phyloP scores from a whole-genome alignment of 2,113 vertebrate species.

The Ammospiza nelsoni region DNA sequence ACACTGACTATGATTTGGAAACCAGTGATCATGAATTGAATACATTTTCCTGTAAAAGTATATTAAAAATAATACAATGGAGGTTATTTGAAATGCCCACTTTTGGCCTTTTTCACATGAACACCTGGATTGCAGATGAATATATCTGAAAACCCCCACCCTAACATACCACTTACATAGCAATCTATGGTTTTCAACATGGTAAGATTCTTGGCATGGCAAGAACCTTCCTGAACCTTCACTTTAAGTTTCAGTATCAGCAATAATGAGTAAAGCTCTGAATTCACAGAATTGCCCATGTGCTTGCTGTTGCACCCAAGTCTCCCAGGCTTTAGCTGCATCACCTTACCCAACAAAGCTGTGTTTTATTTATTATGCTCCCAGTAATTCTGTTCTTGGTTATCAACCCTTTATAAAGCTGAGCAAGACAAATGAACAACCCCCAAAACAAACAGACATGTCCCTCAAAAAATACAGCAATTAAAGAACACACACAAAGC shows the following conservation, averaged over 20 bases:
- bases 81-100: background rate
- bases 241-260: background rate
- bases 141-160: rapidly evolving
- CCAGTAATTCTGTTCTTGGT: background rate
- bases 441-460: background rate
- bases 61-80: background rate
- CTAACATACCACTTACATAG: background rate
- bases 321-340: background rate
- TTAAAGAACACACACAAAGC: background rate
- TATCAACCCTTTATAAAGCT: background rate
- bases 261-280: rapidly evolving
- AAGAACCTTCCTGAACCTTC: background rate
- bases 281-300: background rate
- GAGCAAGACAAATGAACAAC: background rate
- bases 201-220: background rate
- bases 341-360: background rate
- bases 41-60: background rate
- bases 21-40: background rate
- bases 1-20: background rate
- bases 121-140: background rate
- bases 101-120: background rate
- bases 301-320: background rate
- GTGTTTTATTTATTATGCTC: background rate
- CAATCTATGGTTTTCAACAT: background rate
- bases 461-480: background rate